phyloP scores from a whole-genome alignment of 2,113 vertebrate species.

The Probosciger aterrimus region DNA sequence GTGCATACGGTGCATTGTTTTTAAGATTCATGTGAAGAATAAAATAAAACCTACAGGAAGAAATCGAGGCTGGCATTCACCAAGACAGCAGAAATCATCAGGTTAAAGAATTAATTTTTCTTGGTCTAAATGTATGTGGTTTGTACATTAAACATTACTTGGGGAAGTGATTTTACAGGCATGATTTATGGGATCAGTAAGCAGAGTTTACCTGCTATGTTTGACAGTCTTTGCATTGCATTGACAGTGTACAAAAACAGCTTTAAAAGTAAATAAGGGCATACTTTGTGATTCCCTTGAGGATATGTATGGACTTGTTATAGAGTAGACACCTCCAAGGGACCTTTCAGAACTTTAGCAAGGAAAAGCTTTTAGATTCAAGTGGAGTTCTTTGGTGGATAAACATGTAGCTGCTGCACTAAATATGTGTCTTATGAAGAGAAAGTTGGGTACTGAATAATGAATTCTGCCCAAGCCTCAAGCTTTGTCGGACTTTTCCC shows the following conservation, averaged over 20 bases:
- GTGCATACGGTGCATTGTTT: neutral
- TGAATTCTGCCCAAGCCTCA: conserved; percentile 16
- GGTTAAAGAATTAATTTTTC: neutral
- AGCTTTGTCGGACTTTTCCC: conserved; percentile 7
- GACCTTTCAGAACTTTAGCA: neutral
- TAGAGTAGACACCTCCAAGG: neutral
- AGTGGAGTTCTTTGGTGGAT: neutral
- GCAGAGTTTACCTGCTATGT: neutral
- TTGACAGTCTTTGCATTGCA: neutral
- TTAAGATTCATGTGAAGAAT: neutral
- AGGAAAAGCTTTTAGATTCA: neutral
- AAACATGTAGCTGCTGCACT: neutral
- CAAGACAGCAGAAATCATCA: neutral
- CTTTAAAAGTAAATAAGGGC: neutral
- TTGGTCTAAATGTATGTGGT: neutral
- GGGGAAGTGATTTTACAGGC: neutral
- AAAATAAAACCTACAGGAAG: neutral
- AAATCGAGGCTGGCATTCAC: neutral
- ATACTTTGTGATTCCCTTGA: neutral
- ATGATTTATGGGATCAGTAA: neutral
- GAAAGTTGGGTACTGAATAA: conserved; percentile 33
- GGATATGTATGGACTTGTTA: neutral
- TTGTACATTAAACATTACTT: neutral
- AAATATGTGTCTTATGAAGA: conserved; percentile 16
- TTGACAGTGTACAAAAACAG: neutral